Conservation (phyloP, 2,113 vertebrate genomes). For the Vireo altiloquus region DNA sequence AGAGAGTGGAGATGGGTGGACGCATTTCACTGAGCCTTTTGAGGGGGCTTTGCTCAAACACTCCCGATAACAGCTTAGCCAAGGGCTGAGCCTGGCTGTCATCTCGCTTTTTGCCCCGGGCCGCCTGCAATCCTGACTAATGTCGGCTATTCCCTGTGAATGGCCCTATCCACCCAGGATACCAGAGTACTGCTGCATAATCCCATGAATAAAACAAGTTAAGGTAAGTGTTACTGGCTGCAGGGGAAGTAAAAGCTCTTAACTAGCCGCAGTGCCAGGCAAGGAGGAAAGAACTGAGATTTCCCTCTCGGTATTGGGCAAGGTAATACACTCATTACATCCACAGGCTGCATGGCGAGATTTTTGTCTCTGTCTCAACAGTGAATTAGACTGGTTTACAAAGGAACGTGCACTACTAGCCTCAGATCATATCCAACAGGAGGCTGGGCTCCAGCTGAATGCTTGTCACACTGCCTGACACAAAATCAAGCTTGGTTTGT, state of each 20-base stretch:
- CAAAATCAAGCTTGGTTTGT: not conserved
- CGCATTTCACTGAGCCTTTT: not conserved
- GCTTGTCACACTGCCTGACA: not conserved
- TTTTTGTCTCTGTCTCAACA: not conserved
- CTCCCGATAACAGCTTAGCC: accelerated
- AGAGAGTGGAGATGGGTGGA: not conserved
- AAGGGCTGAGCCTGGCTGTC: not conserved
- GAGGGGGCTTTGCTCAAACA: not conserved
- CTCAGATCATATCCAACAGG: not conserved
- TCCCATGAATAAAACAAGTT: not conserved
- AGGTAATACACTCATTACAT: not conserved
- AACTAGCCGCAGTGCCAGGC: not conserved
- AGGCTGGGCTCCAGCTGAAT: not conserved
- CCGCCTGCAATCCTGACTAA: not conserved
- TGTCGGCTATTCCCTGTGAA: not conserved
- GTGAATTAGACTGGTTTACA: not conserved
- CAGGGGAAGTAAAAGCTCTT: not conserved
- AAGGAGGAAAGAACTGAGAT: not conserved
- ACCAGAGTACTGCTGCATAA: not conserved
- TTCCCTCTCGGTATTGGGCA: not conserved
- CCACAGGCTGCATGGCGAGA: not conserved
- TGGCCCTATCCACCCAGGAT: not conserved
- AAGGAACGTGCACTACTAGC: not conserved
- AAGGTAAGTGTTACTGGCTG: not conserved
- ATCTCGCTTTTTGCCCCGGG: not conserved